Evolutionary conservation across 2,113 vertebrate species (phyloP).

Genomic region (Perognathus longimembris): DNA sequence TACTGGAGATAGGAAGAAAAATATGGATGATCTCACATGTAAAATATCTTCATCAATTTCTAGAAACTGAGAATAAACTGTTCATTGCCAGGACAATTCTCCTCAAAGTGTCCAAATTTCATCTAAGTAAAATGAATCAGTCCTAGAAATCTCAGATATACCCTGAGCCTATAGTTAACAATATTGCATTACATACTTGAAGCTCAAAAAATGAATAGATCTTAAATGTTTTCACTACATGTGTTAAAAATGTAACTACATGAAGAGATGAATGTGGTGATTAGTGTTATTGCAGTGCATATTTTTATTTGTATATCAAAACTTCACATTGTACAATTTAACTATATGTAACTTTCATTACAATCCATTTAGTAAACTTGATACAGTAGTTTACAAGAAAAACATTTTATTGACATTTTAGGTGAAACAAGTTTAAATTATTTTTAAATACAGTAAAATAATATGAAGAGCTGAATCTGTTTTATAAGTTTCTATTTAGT

Average conservation of each 20-base stretch:
- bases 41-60: neutral
- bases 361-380: neutral
- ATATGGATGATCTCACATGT: neutral
- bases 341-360: neutral
- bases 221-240: neutral
- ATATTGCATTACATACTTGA: neutral
- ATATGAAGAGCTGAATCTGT: constrained; percentile 14
- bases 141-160: neutral
- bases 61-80: neutral
- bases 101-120: neutral
- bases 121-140: neutral
- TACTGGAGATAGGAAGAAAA: neutral
- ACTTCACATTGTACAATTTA: neutral
- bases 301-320: neutral
- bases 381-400: neutral
- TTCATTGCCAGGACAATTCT: neutral
- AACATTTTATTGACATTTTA: neutral
- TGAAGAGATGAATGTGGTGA: neutral
- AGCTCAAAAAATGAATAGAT: neutral
- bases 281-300: neutral
- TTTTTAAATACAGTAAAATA: constrained; percentile 25
- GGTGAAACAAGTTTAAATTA: neutral
- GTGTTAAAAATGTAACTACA: neutral
- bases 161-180: neutral
- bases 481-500: constrained; percentile 24